Evolutionary conservation across 2,888 invertebrate species (phyloP), one percentile per base, ranked within the genome.

Genomic region (Pardosa pseudoannulata): DNA sequence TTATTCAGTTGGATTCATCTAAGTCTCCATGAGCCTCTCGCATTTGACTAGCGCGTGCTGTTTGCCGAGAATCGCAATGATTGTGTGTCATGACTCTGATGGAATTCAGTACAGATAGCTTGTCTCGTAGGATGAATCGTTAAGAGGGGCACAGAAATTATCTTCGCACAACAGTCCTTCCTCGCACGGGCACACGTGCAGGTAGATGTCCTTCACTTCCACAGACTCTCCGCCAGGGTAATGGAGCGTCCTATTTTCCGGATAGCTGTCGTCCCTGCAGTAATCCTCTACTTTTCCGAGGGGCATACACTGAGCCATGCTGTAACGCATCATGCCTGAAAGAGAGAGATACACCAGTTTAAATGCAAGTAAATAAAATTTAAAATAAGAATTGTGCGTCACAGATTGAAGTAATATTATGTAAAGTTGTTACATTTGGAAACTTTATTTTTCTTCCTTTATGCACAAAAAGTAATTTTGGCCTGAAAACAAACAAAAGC

Each of bases 291-390:
- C 75, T 36, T 79, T 78, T 0, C 82, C 87, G 28, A 82, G 56
- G 16, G 81, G 78, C 71, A 75, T 68, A 41, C 87, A 88, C 46
- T 79, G 87, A 39, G 87, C 78, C 70, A 79, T 79, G 32, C 87
- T 79, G 74, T 88, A 88, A 0, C 87, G 78, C 78, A 82, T 82
- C 87, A 88, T 88, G 6, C 87, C 87, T 88, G 16, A 0, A 62
- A 65, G 16, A 46, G 2, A 75, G 16, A 46, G n/a, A n/a, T n/a
- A n/a, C n/a, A n/a, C n/a, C n/a, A n/a, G n/a, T n/a, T n/a, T n/a
- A n/a, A n/a, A n/a, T n/a, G n/a, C n/a, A n/a, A n/a, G n/a, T n/a
- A n/a, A n/a, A n/a, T n/a, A n/a, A n/a, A n/a, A n/a, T n/a, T n/a
- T n/a, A n/a, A n/a, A n/a, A n/a, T n/a, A n/a, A n/a, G n/a, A n/a